Evolutionary conservation across 2,888 invertebrate genomes (phyloP).

Genomic region (Pollenia amentaria): DNA sequence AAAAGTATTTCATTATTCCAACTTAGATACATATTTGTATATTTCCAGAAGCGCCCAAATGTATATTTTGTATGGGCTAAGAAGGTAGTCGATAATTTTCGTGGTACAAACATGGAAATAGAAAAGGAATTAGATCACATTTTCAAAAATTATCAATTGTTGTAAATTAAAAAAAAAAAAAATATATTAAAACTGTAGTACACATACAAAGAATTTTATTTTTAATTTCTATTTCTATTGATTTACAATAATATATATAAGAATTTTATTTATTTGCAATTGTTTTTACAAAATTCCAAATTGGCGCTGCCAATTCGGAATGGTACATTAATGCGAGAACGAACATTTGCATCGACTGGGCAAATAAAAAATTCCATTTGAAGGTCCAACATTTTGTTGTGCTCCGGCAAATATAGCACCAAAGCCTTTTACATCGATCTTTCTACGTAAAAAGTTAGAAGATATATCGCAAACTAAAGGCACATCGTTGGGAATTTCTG

Average conservation of each 20-base stretch:
- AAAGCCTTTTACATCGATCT: constrained; percentile 96
- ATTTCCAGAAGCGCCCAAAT: too few relatives aligned
- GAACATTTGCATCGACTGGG: constrained; percentile 88
- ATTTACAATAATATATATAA: too few relatives aligned
- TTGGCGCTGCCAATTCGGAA: constrained; percentile 91
- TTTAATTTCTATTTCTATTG: constrained; percentile 84
- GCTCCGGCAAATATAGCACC: constrained; percentile 98
- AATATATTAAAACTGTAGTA: neutral
- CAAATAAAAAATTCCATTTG: constrained; percentile 94
- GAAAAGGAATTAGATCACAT: too few relatives aligned
- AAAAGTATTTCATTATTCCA: too few relatives aligned
- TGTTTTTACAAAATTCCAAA: constrained; percentile 92
- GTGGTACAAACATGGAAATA: too few relatives aligned
- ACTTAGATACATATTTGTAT: too few relatives aligned
- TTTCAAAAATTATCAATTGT: constrained; percentile 77
- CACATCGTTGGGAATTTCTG: too few relatives aligned
- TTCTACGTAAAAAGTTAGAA: constrained; percentile 96
- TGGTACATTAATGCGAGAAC: constrained; percentile 96
- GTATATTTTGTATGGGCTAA: too few relatives aligned
- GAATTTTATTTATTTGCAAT: too few relatives aligned
- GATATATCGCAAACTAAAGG: too few relatives aligned
- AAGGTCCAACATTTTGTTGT: constrained; percentile 99
- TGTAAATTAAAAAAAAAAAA: constrained; percentile 64
- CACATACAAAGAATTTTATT: neutral
- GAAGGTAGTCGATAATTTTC: too few relatives aligned